Percentiles rank a stretch among this genome's conserved stretches.
Conservation (phyloP, 1,140 invertebrate genomes). For the Sitophilus oryzae region DNA sequence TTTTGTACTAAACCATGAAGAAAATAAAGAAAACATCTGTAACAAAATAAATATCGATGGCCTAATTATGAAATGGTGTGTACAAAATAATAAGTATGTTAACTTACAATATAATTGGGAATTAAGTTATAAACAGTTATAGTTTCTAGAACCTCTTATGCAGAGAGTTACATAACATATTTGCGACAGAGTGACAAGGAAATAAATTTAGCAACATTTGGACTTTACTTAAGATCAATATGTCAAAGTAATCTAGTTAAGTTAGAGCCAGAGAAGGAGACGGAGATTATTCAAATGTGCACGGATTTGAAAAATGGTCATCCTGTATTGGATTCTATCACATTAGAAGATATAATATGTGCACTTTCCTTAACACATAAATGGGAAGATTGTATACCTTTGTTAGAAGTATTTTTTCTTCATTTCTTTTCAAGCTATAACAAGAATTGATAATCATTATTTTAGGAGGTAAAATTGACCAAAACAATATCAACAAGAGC, state of each 20-base stretch:
- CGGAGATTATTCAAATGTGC: slow-evolving; percentile 29
- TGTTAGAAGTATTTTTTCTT: slow-evolving; percentile 33
- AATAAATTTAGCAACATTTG: slow-evolving; percentile 50
- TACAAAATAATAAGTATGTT: slow-evolving; percentile 15
- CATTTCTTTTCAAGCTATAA: not conserved
- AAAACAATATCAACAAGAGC: slow-evolving; percentile 34
- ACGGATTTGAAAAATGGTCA: slow-evolving; percentile 50
- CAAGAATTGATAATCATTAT: not conserved
- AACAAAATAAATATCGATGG: slow-evolving; percentile 15
- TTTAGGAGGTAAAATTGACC: slow-evolving; percentile 50
- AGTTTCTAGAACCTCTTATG: slow-evolving; percentile 46
- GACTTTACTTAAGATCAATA: slow-evolving; percentile 52
- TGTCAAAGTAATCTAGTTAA: slow-evolving; percentile 39
- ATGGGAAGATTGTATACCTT: slow-evolving; percentile 55
- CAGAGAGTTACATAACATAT: slow-evolving; percentile 53
- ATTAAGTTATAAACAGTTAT: slow-evolving; percentile 42
- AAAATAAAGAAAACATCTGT: not conserved
- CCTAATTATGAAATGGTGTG: slow-evolving; percentile 14
- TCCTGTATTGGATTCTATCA: slow-evolving; percentile 51
- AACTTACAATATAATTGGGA: not conserved
- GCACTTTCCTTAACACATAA: slow-evolving; percentile 55
- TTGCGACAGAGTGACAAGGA: slow-evolving; percentile 45
- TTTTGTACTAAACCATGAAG: slow-evolving; percentile 3
- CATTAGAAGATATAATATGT: slow-evolving; percentile 52
- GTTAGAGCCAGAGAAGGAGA: slow-evolving; percentile 16